Base-by-base conservation (phyloP, 2,888 invertebrate genomes). In the Drosophila kanekoi region DNA sequence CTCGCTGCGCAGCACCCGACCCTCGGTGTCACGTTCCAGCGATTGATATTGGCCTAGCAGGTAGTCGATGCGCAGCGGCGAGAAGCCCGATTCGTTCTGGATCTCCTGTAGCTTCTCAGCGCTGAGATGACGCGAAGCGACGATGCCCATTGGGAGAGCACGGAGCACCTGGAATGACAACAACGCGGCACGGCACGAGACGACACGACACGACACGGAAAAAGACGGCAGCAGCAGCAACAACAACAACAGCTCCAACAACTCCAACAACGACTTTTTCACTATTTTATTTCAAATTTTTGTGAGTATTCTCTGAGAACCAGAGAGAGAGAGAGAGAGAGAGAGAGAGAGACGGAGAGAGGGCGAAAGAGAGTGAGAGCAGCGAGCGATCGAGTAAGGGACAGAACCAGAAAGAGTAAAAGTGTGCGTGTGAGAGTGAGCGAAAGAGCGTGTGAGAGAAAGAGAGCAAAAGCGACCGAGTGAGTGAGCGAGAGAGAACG, bases 51-150 rank as follows among this genome's bases (percentile, higher is more conserved):
- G 62, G 0, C 61, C 75, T 11, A 66, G 40, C 47, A 81, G 16
- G 4, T 75, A 74, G 28, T 81, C 79, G 23, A 81, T 64, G 10
- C 67, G 61, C 0, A 43, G 23, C 6, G 41, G 33, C 14, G 79
- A 74, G 43, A 79, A 79, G 0, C 79, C 79, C 5, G 79, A 51
- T 13, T 74, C 82, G 10, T 11, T 53, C 9, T 74, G 57, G 1
- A 81, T 60, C 6, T 44, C 20, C 0, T 40, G 14, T 14, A 71
- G n/a, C 16, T 62, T 62, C 16, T 64, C 66, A 13, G 14, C 35
- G 37, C 62, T 62, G 28, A 79, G n/a, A 4, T 67, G 51, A 4
- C 79, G 44, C 0, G 79, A 65, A 11, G 64, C 43, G 2, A 67
- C 49, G 8, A 62, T 62, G 10, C 79, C 79, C 82, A 79, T 79